Conservation (phyloP, 2,888 invertebrate species). For the Penaeus monodon region DNA sequence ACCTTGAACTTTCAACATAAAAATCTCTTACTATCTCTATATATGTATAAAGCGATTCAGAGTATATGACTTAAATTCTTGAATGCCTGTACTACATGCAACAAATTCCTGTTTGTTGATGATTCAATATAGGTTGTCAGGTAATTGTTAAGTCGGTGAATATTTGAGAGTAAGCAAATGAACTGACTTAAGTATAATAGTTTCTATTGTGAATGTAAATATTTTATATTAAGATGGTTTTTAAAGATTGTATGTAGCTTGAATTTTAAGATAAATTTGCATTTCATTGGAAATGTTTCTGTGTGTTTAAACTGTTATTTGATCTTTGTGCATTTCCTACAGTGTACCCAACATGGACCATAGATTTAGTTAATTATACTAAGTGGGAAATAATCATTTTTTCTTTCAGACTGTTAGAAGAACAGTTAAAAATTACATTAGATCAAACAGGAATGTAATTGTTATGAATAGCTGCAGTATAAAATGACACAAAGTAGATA, state of each 20-base stretch:
- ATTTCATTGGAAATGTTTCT: constrained; percentile 9
- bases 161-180: constrained; percentile 19
- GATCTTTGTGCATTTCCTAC: constrained; percentile 16
- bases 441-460: too few species aligned
- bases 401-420: background rate
- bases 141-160: constrained; percentile 13
- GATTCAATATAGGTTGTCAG: background rate
- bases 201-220: constrained; percentile 44
- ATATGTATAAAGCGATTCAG: constrained; percentile 3
- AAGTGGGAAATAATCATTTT: background rate
- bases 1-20: background rate
- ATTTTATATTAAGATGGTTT: constrained; percentile 34
- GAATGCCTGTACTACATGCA: background rate
- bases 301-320: constrained; percentile 8
- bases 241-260: constrained; percentile 24
- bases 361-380: background rate
- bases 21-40: background rate
- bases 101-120: constrained; percentile 1
- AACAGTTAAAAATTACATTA: too few species aligned
- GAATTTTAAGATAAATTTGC: constrained; percentile 12
- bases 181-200: constrained; percentile 11
- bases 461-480: too few species aligned
- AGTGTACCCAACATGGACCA: background rate
- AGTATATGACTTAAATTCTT: background rate
- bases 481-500: too few species aligned